Percentiles rank a stretch among this genome's conserved stretches.
Evolutionary conservation across 2,797 vertebrate species (phyloP).

Genomic region (Onychomys leucogaster): DNA sequence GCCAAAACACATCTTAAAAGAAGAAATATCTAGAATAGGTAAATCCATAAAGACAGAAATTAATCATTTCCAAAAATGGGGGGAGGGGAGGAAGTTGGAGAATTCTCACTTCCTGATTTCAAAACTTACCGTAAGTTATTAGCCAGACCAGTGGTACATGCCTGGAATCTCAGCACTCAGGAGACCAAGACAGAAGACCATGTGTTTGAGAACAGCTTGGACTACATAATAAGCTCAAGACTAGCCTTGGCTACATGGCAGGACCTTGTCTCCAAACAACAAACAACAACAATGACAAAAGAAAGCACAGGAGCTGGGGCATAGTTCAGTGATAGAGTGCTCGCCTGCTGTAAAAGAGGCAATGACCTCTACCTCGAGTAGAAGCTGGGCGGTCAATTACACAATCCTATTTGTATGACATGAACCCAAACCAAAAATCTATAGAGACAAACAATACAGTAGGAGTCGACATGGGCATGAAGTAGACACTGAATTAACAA

Average conservation of each 20-base stretch:
- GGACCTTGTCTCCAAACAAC: neutral
- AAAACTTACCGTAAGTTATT: slow-evolving; percentile 26
- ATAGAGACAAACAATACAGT: neutral
- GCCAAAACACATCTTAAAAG: slow-evolving; percentile 20
- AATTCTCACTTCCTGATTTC: neutral
- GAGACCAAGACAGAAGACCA: neutral
- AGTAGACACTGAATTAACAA: neutral
- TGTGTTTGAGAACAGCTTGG: neutral
- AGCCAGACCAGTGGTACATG: neutral
- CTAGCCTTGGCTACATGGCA: neutral
- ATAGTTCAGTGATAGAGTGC: neutral
- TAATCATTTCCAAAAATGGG: neutral
- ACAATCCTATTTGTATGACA: neutral
- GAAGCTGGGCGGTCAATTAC: neutral
- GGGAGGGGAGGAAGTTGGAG: neutral
- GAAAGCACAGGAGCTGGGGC: neutral
- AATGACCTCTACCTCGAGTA: neutral
- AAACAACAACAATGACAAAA: neutral
- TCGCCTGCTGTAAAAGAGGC: neutral
- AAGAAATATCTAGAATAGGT: slow-evolving; percentile 44
- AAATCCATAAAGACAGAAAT: slow-evolving; percentile 2
- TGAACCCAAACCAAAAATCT: slow-evolving; percentile 26
- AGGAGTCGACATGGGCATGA: neutral
- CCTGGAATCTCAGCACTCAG: neutral
- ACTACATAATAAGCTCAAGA: neutral